These are phyloP conservation scores for Drosophila quasianomalipes DNA, from an alignment of 2,888 invertebrate genomes.

Conservation along the genomic window DNA sequence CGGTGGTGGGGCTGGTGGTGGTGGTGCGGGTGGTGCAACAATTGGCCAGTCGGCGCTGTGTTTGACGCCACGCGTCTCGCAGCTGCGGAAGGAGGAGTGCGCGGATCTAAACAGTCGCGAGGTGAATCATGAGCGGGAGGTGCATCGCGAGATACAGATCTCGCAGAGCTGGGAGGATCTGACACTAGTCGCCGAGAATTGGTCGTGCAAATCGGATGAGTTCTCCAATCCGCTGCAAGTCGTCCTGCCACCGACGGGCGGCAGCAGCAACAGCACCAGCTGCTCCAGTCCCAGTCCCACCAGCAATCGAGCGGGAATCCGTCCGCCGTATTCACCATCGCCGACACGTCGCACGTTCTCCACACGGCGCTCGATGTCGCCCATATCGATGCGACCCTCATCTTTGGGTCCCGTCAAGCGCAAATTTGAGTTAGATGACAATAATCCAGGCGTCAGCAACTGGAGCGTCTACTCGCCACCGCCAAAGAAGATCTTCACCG, in stretches of 20 bases:
- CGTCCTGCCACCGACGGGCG: slow-evolving; percentile 85
- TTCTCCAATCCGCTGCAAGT: slow-evolving; percentile 86
- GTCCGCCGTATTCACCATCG: slow-evolving; percentile 89
- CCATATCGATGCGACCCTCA: slow-evolving; percentile 93
- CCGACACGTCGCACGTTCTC: slow-evolving; percentile 94
- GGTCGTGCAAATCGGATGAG: slow-evolving; percentile 87
- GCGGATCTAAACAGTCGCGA: slow-evolving; percentile 94
- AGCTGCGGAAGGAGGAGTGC: slow-evolving; percentile 95
- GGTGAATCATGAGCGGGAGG: slow-evolving; percentile 95
- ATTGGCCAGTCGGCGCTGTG: slow-evolving; percentile 85
- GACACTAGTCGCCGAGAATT: slow-evolving; percentile 89
- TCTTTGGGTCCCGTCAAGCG: slow-evolving; percentile 89
- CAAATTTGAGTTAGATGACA: slow-evolving; percentile 85
- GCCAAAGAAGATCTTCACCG: slow-evolving; percentile 85
- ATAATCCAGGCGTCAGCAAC: slow-evolving; percentile 72
- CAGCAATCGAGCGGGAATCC: slow-evolving; percentile 83
- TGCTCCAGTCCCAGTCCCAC: slow-evolving; percentile 89
- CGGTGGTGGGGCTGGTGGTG: slow-evolving; percentile 16
- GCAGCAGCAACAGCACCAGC: slow-evolving; percentile 84
- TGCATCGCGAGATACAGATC: slow-evolving; percentile 96
- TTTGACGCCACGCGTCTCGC: slow-evolving; percentile 93
- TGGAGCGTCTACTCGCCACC: slow-evolving; percentile 85
- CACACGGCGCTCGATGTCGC: slow-evolving; percentile 94
- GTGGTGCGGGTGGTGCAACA: slow-evolving; percentile 11
- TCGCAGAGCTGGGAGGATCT: slow-evolving; percentile 98